Base-by-base conservation (phyloP, 2,888 invertebrate species). In the Dione juno region DNA sequence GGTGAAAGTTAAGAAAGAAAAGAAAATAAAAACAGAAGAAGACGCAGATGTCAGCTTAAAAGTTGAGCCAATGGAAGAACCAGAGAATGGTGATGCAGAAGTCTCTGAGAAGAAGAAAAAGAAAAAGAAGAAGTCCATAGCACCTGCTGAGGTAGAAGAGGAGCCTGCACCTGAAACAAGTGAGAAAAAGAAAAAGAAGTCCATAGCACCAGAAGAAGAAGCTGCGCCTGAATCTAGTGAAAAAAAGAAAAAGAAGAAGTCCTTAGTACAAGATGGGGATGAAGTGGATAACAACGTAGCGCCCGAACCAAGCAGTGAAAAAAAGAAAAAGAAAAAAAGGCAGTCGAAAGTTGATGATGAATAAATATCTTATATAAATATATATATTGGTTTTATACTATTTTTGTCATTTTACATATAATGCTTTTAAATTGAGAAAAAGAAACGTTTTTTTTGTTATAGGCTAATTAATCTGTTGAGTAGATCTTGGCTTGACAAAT, bases 301-400 rank as follows among this genome's bases (percentile, higher is more conserved):
- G 1, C 37, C 57, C 0, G 37, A 57, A 16, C 86, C 88, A 2
- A 88, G 87, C 73, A 89, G 88, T 53, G 90, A 91, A 66, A 91
- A 90, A 79, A 92, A 92, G 71, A 82, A 82, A 72, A 92, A 93
- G 79, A 92, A 91, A 78, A 89, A 89, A 75, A 88, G 88, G 70
- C 87, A 89, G 74, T 87, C 86, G 1, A 84, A 86, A 73, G 77
- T 76, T 9, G 87, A 88, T 77, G 86, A 89, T 76, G 85, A 86
- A 75, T 85, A 81, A 75, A 50, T 64, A n/a, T 35, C 13, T 48
- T 41, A 41, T 13, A 41, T 41, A 9, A 21, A 53, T 28, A 53
- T 21, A 9, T 9, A 28, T 53, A 37, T 41, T 13, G 19, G 19
- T 21, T 59, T 57, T 57, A 57, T 37, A 54, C 9, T 54, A 52